Percentiles rank a stretch among this genome's conserved stretches.
These are phyloP conservation scores for Leptinotarsa tumamoca DNA, from an alignment of 2,888 invertebrate genomes.

Conservation along the genomic window DNA sequence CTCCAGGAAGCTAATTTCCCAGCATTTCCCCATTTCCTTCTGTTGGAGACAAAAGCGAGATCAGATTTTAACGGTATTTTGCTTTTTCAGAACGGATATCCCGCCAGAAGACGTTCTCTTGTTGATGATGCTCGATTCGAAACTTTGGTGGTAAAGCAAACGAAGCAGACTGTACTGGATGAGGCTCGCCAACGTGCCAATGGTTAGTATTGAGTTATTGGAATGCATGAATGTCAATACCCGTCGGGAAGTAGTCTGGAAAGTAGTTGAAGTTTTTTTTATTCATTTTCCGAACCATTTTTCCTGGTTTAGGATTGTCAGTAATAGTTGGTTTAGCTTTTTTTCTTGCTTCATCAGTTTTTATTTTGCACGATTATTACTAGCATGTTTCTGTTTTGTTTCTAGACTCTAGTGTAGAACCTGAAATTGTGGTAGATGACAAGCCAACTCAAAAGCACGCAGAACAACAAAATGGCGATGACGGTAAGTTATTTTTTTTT, in stretches of 20 bases:
- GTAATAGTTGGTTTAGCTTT: neutral
- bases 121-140: conserved; percentile 99
- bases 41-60: conserved; percentile 56
- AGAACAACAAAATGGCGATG: conserved; percentile 51
- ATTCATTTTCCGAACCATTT: no score
- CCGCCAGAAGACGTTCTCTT: conserved; percentile 92
- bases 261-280: neutral
- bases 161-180: conserved; percentile 91
- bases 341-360: conserved; percentile 14
- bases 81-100: conserved; percentile 91
- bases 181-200: conserved; percentile 90
- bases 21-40: conserved; percentile 54
- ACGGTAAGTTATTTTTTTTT: conserved; percentile 52
- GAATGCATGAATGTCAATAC: neutral
- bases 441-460: conserved; percentile 51
- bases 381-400: conserved; percentile 52
- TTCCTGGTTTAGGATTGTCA: no score
- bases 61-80: conserved; percentile 28
- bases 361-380: conserved; percentile 49
- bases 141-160: conserved; percentile 94
- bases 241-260: neutral
- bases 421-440: conserved; percentile 61
- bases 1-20: conserved; percentile 57
- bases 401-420: conserved; percentile 65
- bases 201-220: conserved; percentile 73